Percentiles rank a stretch among this genome's conserved stretches.
phyloP scores from a whole-genome alignment of 2,113 vertebrate genomes.

The Acrocephalus kingi region DNA sequence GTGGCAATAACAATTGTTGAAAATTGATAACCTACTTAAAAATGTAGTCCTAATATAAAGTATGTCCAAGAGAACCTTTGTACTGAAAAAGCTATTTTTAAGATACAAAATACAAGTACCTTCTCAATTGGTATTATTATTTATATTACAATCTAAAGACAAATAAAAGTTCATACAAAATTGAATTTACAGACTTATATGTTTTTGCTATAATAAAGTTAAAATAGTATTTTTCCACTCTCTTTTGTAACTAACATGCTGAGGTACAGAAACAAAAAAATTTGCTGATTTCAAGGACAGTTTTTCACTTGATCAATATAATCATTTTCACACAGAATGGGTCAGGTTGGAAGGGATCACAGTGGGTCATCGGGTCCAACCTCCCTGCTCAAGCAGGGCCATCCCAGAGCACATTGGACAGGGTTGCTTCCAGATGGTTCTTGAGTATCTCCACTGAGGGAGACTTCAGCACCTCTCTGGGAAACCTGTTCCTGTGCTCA shows the following conservation, averaged over 20 bases:
- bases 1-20: neutral
- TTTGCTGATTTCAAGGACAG: neutral
- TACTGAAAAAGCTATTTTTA: neutral
- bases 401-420: neutral
- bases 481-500: neutral
- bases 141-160: neutral
- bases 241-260: neutral
- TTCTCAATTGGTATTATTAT: neutral
- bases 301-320: neutral
- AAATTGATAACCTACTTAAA: neutral
- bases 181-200: neutral
- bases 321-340: neutral
- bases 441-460: neutral
- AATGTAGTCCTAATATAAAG: neutral
- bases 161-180: neutral
- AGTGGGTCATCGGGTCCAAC: neutral
- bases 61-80: neutral
- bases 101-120: neutral
- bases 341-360: neutral
- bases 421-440: fast-evolving
- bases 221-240: neutral
- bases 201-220: neutral
- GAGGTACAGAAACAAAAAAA: neutral
- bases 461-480: neutral
- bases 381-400: neutral